These are phyloP conservation scores for Ranitomeya imitator DNA, from an alignment of 2,113 vertebrate genomes.

Conservation along the genomic window DNA sequence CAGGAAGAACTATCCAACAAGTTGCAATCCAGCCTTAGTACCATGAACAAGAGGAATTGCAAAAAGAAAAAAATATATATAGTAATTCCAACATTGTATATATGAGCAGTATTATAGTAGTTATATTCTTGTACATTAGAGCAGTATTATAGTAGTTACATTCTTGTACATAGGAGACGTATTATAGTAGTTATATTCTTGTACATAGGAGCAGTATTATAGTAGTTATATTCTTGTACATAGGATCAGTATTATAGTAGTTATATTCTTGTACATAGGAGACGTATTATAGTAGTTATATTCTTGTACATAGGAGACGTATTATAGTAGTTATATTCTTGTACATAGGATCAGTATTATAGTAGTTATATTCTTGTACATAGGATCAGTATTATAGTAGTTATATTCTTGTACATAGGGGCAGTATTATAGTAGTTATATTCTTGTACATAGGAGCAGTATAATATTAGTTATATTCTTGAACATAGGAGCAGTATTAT, in stretches of 20 bases:
- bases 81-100: background rate
- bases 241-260: background rate
- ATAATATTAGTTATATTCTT: background rate
- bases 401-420: background rate
- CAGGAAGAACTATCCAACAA: too few relatives aligned
- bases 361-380: conserved; percentile 4
- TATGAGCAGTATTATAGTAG: background rate
- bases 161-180: background rate
- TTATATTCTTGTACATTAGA: background rate
- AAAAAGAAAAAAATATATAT: background rate
- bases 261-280: conserved; percentile 8
- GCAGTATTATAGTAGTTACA: conserved; percentile 5
- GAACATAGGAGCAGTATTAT: background rate
- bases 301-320: background rate
- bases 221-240: conserved; percentile 3
- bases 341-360: background rate
- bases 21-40: too few relatives aligned
- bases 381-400: background rate
- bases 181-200: conserved; percentile 1
- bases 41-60: too few relatives aligned
- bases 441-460: background rate
- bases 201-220: background rate
- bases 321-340: conserved; percentile 3
- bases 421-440: background rate
- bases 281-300: background rate